These are phyloP conservation scores for Torymus tubicola DNA, from an alignment of 2,888 invertebrate species.

Conservation along the genomic window DNA sequence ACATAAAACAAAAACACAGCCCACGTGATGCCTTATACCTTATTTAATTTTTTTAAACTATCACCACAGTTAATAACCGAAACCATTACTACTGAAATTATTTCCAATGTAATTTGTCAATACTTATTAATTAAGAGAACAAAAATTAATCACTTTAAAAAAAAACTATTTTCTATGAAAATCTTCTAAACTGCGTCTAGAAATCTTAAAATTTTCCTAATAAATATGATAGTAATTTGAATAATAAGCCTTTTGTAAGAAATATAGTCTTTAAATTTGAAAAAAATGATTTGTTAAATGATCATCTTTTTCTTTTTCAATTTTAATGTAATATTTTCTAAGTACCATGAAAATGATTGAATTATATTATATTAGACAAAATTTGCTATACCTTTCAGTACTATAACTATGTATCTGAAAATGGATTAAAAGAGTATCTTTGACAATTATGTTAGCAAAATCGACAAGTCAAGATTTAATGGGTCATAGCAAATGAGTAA, in stretches of 20 bases:
- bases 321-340: not conserved
- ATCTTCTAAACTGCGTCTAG: conserved; percentile 10
- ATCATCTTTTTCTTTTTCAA: not conserved
- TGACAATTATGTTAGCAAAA: conserved; percentile 32
- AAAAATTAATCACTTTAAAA: conserved; percentile 42
- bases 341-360: conserved; percentile 25
- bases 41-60: conserved; percentile 55
- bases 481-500: conserved; percentile 36
- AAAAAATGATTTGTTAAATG: not conserved
- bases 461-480: conserved; percentile 31
- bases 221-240: no score
- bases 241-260: no score
- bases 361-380: conserved; percentile 25
- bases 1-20: conserved; percentile 37
- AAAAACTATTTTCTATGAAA: conserved; percentile 17
- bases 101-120: conserved; percentile 22
- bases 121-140: not conserved
- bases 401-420: conserved; percentile 50
- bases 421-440: conserved; percentile 22
- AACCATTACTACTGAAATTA: conserved; percentile 48
- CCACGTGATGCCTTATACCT: conserved; percentile 44
- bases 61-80: conserved; percentile 35
- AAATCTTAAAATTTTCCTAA: not conserved
- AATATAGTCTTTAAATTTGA: no score
- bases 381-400: conserved; percentile 48